Conservation (phyloP, 2,888 invertebrate species). For the Augochlorella aurata region DNA sequence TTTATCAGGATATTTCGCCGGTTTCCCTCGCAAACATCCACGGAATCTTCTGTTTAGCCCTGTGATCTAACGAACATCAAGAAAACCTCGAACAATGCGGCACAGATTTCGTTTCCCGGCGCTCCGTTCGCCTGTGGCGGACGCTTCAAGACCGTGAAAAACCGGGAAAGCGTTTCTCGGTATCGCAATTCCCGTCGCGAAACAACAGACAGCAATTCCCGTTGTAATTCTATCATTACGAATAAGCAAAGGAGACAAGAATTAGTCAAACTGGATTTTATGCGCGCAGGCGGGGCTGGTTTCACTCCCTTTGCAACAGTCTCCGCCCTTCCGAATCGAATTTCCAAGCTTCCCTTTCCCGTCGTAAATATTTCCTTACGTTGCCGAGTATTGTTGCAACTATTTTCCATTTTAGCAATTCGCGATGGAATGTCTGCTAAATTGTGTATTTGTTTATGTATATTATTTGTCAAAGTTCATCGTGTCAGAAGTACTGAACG, state of each 20-base stretch:
- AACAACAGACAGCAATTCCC: slow-evolving; percentile 10
- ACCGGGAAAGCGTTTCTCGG: background rate
- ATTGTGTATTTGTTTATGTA: too few species aligned
- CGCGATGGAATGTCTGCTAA: background rate
- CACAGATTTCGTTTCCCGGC: too few species aligned
- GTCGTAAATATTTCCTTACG: background rate
- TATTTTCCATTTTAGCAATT: background rate
- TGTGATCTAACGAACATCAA: too few species aligned
- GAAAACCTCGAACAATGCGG: too few species aligned
- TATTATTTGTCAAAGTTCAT: too few species aligned
- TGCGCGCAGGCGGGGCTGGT: background rate
- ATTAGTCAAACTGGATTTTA: slow-evolving; percentile 22
- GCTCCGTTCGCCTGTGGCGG: too few species aligned
- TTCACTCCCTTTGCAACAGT: background rate
- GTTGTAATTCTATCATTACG: slow-evolving; percentile 16
- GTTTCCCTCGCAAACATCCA: background rate
- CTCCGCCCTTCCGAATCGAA: slow-evolving; percentile 9
- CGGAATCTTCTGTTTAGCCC: too few species aligned
- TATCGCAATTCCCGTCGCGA: background rate
- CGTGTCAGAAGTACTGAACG: too few species aligned
- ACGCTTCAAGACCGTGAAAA: background rate
- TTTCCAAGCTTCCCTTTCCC: background rate
- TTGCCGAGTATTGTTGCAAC: background rate
- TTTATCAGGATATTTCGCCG: background rate
- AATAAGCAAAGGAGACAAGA: slow-evolving; percentile 7